A percentile compares a stretch with the other conserved stretches of the same genome.
Evolutionary conservation across 64 coral and sea anemone genomes (phyloP).

Genomic region (Pocillopora damicornis): DNA sequence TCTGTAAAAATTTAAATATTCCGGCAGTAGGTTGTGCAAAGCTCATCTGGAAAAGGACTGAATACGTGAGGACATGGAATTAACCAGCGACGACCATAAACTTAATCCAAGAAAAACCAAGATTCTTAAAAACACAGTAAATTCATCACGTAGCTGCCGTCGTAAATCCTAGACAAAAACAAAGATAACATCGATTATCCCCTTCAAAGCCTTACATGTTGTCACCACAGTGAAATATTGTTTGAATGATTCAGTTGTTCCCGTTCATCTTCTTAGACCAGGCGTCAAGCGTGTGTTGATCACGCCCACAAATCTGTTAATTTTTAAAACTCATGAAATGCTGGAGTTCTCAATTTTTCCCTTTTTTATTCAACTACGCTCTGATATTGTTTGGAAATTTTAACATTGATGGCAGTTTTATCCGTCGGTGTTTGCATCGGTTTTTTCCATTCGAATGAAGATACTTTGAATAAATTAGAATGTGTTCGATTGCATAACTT

Average conservation of each 20-base stretch:
- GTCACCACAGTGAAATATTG: not conserved
- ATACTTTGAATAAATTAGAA: too few relatives aligned
- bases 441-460: too few relatives aligned
- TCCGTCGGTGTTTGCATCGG: not conserved
- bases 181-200: not conserved
- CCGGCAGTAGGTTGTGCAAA: not conserved
- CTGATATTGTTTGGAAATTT: not conserved
- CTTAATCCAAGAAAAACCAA: not conserved
- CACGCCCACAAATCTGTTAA: not conserved
- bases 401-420: not conserved
- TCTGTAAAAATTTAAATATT: not conserved
- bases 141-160: not conserved
- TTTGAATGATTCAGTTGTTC: not conserved
- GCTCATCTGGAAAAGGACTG: not conserved
- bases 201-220: not conserved
- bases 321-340: not conserved
- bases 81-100: not conserved
- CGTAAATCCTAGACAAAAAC: not conserved
- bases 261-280: not conserved
- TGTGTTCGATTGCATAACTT: too few relatives aligned
- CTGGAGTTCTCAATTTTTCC: not conserved
- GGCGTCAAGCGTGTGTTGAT: conserved; percentile 1
- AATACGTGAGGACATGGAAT: not conserved
- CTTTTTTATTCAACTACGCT: not conserved
- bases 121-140: not conserved